These are phyloP conservation scores for Falco novaeseelandiae DNA, from an alignment of 2,797 vertebrate species.

Conservation along the genomic window DNA sequence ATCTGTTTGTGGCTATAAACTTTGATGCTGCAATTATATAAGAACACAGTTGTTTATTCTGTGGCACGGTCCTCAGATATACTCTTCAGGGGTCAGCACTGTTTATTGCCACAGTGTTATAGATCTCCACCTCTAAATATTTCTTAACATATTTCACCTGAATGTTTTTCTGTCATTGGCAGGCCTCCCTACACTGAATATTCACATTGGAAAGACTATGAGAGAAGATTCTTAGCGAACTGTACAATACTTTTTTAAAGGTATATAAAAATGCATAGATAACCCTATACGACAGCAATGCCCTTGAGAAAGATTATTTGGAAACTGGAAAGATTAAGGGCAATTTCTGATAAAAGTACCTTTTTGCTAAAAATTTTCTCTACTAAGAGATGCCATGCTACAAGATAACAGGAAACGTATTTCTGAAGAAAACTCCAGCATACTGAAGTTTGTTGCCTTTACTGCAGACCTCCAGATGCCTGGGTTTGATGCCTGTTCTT, in stretches of 20 bases:
- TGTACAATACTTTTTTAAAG: not conserved
- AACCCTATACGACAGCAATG: not conserved
- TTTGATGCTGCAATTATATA: not conserved
- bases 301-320: not conserved
- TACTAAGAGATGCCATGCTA: not conserved
- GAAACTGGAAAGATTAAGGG: not conserved
- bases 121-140: not conserved
- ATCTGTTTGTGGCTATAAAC: not conserved
- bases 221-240: not conserved
- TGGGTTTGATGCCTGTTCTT: not conserved
- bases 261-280: not conserved
- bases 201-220: not conserved
- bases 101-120: not conserved
- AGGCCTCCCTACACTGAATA: not conserved
- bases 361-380: not conserved
- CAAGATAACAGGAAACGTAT: not conserved
- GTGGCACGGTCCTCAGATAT: not conserved
- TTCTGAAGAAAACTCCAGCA: not conserved
- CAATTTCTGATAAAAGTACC: not conserved
- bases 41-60: not conserved
- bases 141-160: not conserved
- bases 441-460: not conserved
- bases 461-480: not conserved
- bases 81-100: not conserved
- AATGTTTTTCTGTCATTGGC: not conserved